Percentiles rank a stretch among this genome's conserved stretches.
These are phyloP conservation scores for Turritopsis dohrnii DNA, from an alignment of 30 jellyfish, hydroid and myxozoan species.

Conservation along the genomic window DNA sequence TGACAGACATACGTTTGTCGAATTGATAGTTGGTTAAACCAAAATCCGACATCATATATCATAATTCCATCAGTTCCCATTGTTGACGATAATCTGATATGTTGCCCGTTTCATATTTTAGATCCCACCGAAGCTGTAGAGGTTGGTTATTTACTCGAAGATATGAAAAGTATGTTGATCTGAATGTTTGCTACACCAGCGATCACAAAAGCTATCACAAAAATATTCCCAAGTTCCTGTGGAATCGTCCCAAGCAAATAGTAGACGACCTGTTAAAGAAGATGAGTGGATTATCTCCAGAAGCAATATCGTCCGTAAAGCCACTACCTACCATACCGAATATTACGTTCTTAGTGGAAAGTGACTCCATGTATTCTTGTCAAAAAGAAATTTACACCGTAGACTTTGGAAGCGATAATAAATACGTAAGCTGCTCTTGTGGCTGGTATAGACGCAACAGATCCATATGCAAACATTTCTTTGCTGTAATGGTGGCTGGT, in stretches of 20 bases:
- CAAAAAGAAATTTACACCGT: background rate
- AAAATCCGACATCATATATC: background rate
- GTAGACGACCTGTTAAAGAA: background rate
- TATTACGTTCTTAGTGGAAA: background rate
- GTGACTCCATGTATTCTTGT: background rate
- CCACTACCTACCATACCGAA: background rate
- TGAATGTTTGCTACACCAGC: too few relatives aligned
- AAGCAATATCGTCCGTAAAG: background rate
- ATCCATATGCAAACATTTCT: background rate
- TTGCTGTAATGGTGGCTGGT: background rate
- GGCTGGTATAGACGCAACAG: slow-evolving; percentile 1
- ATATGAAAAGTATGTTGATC: too few relatives aligned
- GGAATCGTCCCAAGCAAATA: slow-evolving; percentile 1
- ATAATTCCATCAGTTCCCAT: background rate
- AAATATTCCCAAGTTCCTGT: background rate
- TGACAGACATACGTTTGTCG: background rate
- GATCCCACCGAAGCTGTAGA: background rate
- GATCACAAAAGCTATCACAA: background rate
- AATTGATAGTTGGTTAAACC: background rate
- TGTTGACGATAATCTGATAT: background rate
- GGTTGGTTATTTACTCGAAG: background rate
- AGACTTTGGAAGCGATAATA: background rate
- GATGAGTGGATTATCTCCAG: background rate
- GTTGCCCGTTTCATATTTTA: background rate
- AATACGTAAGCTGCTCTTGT: background rate